Conservation (phyloP, 2,888 invertebrate genomes). For the Pyralis farinalis region DNA sequence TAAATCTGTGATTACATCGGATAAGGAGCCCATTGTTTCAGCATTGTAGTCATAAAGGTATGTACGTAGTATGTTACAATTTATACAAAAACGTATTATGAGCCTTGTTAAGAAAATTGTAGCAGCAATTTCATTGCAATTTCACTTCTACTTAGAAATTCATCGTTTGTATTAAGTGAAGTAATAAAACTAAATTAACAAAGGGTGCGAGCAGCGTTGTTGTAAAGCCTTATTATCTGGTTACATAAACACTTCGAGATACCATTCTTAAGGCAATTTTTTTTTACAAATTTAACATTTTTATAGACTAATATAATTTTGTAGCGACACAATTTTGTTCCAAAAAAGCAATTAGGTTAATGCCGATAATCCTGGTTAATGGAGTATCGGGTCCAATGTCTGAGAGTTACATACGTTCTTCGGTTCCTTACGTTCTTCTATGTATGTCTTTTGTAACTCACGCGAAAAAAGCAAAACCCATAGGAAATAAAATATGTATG, state of each 20-base stretch:
- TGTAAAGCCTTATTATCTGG: not conserved
- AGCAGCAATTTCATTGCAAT: not conserved
- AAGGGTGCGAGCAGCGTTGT: not conserved
- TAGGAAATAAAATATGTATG: too few species aligned
- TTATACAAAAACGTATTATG: not conserved
- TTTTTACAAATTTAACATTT: too few species aligned
- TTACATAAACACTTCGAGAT: not conserved
- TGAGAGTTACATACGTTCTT: too few species aligned
- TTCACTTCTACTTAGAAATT: not conserved
- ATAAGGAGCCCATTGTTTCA: slow-evolving; percentile 72
- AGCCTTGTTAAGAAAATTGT: not conserved
- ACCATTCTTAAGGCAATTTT: too few species aligned
- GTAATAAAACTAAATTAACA: not conserved
- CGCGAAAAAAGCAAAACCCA: too few species aligned
- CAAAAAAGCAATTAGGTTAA: too few species aligned
- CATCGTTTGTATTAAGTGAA: not conserved
- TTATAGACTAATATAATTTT: too few species aligned
- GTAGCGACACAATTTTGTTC: too few species aligned
- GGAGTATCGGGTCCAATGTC: too few species aligned
- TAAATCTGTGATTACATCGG: slow-evolving; percentile 60
- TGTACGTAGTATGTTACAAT: slow-evolving; percentile 25
- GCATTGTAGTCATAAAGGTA: slow-evolving; percentile 59
- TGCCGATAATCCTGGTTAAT: too few species aligned
- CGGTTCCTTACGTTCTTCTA: too few species aligned
- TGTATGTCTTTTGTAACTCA: too few species aligned